A percentile compares a stretch with the other conserved stretches of the same genome.
Evolutionary conservation across 2,888 invertebrate genomes (phyloP).

Genomic region (Cenopis cana): DNA sequence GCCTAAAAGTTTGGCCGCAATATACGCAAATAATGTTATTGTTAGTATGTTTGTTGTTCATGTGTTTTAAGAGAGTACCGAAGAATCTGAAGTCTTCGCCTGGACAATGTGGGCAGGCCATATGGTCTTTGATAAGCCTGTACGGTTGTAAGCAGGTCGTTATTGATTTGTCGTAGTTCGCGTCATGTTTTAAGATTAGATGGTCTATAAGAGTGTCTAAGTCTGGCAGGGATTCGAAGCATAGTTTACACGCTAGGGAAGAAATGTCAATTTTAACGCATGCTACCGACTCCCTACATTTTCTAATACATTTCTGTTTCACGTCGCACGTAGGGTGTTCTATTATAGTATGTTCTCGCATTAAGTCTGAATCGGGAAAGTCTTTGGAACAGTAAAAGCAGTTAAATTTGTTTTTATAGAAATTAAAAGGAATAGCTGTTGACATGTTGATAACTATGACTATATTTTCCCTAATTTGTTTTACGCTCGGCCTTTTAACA

Average conservation of each 20-base stretch:
- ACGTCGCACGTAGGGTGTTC: constrained; percentile 75
- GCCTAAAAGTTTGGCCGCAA: constrained; percentile 75
- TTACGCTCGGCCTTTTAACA: constrained; percentile 70
- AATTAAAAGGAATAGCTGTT: constrained; percentile 79
- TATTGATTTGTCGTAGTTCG: constrained; percentile 74
- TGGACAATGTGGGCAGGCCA: constrained; percentile 75
- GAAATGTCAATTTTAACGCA: constrained; percentile 79
- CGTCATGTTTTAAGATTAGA: constrained; percentile 71
- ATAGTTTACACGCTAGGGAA: constrained; percentile 72
- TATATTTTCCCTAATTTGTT: constrained; percentile 76
- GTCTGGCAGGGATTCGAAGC: constrained; percentile 69
- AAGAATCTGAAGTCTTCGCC: constrained; percentile 74
- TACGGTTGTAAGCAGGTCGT: constrained; percentile 77
- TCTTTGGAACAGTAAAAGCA: constrained; percentile 81
- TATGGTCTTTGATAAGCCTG: constrained; percentile 71
- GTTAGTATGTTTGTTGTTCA: constrained; percentile 76
- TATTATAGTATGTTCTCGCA: constrained; percentile 72
- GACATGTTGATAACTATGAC: constrained; percentile 78
- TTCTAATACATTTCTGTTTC: constrained; percentile 74
- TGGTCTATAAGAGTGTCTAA: constrained; percentile 72
- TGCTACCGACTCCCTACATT: constrained; percentile 76
- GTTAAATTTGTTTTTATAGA: constrained; percentile 79
- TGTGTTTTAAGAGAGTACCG: constrained; percentile 76
- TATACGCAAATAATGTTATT: constrained; percentile 80
- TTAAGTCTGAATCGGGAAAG: constrained; percentile 72